Evolutionary conservation across 2,888 invertebrate species (phyloP), one percentile per base, ranked within the genome.

Genomic region (Clostera curtula): DNA sequence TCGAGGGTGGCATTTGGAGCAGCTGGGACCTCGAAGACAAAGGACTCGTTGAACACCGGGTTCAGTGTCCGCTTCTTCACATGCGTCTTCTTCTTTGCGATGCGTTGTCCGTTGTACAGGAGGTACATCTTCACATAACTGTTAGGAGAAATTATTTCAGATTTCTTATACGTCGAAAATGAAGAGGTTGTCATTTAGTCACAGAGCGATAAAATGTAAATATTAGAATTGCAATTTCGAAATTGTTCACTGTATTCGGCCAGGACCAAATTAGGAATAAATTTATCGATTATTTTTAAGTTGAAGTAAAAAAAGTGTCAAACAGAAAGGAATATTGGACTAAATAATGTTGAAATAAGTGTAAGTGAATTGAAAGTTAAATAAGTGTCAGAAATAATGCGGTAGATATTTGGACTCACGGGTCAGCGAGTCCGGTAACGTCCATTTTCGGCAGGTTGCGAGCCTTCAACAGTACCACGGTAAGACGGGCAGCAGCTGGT

Each of bases 41-140:
- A 98, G 27, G 97, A 97, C 82, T 99, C 98, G 85, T 99, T 99
- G 87, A 97, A 99, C 29, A 99, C 97, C 0, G 98, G 99, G 84
- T 96, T 97, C 51, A 97, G 86, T 1, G 98, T 98, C 30, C 97
- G 89, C 75, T 97, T 98, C 88, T 98, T 98, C 24, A 98, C 97
- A 72, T 98, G 98, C 0, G 98, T 98, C 87, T 98, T 98, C 88
- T 98, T 98, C 87, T 98, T 99, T 24, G 97, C 96, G 56, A 98
- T 95, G 42, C 98, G 91, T 68, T 98, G 97, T n/a, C 96, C 95
- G 79, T 98, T 97, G 85, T 94, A 97, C 28, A 97, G 86, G 53
- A 98, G 87, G 77, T 98, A 98, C 76, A 99, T 95, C 80, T 99
- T 99, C 24, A 98, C 98, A 65, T 88, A 88, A 4, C 85, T 85